A percentile compares a stretch with the other conserved stretches of the same genome.
Evolutionary conservation across 2,113 vertebrate genomes (phyloP).

Genomic region (Forbesichthys agassizii): DNA sequence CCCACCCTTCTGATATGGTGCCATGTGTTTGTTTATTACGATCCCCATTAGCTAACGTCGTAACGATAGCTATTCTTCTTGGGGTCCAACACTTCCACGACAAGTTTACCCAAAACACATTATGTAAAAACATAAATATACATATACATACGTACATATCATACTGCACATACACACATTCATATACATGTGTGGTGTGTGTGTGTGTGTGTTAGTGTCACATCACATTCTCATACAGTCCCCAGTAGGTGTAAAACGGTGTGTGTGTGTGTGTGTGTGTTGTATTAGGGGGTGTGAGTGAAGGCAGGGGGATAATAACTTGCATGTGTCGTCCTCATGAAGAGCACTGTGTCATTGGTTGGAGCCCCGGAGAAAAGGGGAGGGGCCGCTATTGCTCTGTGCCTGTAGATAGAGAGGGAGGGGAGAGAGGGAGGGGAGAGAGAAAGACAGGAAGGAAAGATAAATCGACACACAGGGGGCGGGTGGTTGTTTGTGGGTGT

Average conservation of each 20-base stretch:
- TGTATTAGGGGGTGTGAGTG: slow-evolving; percentile 16
- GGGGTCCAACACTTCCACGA: too few species aligned
- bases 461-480: slow-evolving; percentile 44
- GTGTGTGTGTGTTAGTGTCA: slow-evolving; percentile 1
- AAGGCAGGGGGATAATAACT: background rate
- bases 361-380: slow-evolving; percentile 57
- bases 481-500: too few species aligned
- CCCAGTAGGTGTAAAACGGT: background rate
- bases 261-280: background rate
- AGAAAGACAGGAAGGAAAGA: slow-evolving; percentile 49
- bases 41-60: too few species aligned
- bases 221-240: background rate
- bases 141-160: background rate
- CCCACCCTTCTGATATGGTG: too few species aligned
- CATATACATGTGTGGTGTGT: background rate
- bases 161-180: too few species aligned
- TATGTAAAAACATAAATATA: too few species aligned
- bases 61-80: too few species aligned
- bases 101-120: too few species aligned
- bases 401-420: slow-evolving; percentile 61
- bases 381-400: slow-evolving; percentile 63
- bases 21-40: background rate
- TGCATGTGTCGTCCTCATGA: slow-evolving; percentile 21
- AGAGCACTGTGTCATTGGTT: slow-evolving; percentile 65
- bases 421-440: slow-evolving; percentile 32